phyloP scores from a whole-genome alignment of 2,113 vertebrate genomes.

The Pseudorhombus dupliciocellatus region DNA sequence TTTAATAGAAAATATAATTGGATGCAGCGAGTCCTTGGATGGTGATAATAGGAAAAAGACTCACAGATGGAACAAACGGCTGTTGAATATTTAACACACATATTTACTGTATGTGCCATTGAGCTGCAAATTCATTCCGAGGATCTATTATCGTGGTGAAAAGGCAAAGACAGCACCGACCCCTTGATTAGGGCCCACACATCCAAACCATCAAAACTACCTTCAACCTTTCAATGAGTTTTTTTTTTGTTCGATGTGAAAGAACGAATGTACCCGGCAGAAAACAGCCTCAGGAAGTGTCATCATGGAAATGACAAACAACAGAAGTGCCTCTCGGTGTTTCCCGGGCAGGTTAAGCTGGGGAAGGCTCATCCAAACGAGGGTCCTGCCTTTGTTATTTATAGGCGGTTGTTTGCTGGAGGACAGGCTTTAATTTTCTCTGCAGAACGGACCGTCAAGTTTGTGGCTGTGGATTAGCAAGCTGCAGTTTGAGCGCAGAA shows the following conservation, averaged over 20 bases:
- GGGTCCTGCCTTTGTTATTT: slow-evolving; percentile 24
- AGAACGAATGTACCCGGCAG: slow-evolving; percentile 5
- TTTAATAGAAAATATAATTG: slow-evolving; percentile 47
- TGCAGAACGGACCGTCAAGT: not conserved
- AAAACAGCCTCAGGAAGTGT: slow-evolving; percentile 9
- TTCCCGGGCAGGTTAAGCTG: not conserved
- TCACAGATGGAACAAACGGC: slow-evolving; percentile 16
- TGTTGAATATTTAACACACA: slow-evolving; percentile 53
- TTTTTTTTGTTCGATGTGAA: not conserved
- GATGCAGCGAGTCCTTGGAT: slow-evolving; percentile 42
- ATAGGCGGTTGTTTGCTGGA: slow-evolving; percentile 3
- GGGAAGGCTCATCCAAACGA: not conserved
- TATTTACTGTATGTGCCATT: slow-evolving; percentile 36
- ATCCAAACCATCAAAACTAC: slow-evolving; percentile 2
- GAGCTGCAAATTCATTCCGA: slow-evolving; percentile 24
- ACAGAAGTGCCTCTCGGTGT: not conserved
- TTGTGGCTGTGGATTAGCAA: slow-evolving; percentile 2
- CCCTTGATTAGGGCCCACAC: not conserved
- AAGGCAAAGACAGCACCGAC: slow-evolving; percentile 31
- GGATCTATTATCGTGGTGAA: slow-evolving; percentile 19
- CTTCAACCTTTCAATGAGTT: slow-evolving; percentile 5
- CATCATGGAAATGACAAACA: slow-evolving; percentile 7
- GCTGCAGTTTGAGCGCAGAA: not conserved
- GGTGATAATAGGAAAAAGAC: slow-evolving; percentile 27
- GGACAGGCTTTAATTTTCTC: slow-evolving; percentile 5